Base-by-base conservation (phyloP, 2,888 invertebrate genomes). In the Drosophila neotestacea region DNA sequence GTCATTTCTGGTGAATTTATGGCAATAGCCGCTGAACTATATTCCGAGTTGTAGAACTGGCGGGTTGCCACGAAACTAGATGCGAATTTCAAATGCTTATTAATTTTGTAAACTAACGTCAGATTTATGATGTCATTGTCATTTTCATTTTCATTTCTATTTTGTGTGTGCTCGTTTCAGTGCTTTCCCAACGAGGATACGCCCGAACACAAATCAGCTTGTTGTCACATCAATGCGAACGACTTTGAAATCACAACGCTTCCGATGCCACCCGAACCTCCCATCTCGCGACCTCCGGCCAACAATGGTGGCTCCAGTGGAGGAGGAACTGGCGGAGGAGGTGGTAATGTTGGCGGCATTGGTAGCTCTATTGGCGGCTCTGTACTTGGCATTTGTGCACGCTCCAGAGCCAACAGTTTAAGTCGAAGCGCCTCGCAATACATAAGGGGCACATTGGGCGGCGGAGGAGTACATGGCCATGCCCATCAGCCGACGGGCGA, bases 221-320 rank as follows among this genome's bases (percentile, higher is more conserved):
- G 87, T 89, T 87, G 87, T 89, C 87, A 87, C 87, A 87, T 89
- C 85, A 87, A 85, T 81, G 92, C 93, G 72, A 91, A 92, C 54
- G 93, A 93, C 89, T 92, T 92, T 73, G 93, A 93, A 90, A 91
- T 91, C 79, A 92, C 91, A 71, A 88, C 92, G 52, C 79, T 93
- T 66, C 92, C 93, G 60, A 79, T 92, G 84, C 92, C 92, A 46
- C 93, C 93, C 28, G 92, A 92, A 70, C 92, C 92, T 50, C 92
- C 92, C 48, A 79, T 91, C 50, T 91, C 92, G 34, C 86, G 92
- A 10, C 92, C 92, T 22, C 92, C 92, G 1, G 72, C 79, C 9
- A 79, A 74, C 54, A 79, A 73, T 61, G 71, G 77, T 22, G 22
- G 22, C 22, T 22, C 22, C 28, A 72, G 67, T 27, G 54, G 56